Evolutionary conservation across 2,113 vertebrate genomes (phyloP), one percentile per base, ranked within the genome.

Genomic region (Corythaixoides concolor): DNA sequence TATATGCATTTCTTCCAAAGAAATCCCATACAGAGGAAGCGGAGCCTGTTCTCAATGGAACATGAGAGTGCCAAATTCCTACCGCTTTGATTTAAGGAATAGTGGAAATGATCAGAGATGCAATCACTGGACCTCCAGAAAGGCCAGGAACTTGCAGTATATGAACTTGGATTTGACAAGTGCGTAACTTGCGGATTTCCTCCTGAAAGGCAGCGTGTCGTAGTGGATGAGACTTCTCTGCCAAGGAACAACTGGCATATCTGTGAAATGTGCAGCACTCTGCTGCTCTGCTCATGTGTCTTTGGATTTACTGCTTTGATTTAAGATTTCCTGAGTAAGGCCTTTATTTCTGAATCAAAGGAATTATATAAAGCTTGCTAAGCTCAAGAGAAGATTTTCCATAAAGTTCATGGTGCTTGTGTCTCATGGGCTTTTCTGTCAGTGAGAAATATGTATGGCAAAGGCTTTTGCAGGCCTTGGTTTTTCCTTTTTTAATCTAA

Each of bases 311-410:
- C 49, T 82, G 23, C 64, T 87, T 52, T 27, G 60, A 30, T 91
- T 64, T 52, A 26, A 32, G 50, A 30, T 89, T 63, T 87, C 60
- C 37, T 12, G 18, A 69, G 28, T 49, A 11, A 67, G 19, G 23
- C 33, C 27, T 68, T 85, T 85, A 28, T 82, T 92, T 88, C 56
- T 6, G 66, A 93, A 93, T 73, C 84, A 91, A 88, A 80, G 52
- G 39, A 78, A 49, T 85, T 88, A 3, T 4, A 0, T 37, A 43
- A 68, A 67, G n/a, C 59, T 68, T 66, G 15, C 85, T 85, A 60
- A 92, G 22, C 67, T 86, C 28, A 63, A 47, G 19, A 52, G 63
- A 89, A 90, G 62, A 24, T 39, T 93, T 67, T 45, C 49, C 6
- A 1, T 83, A 0, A 63, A 79, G 12, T 62, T 92, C 14, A 26